phyloP scores from a whole-genome alignment of 2,888 invertebrate species.

The Napeogenes sylphis region DNA sequence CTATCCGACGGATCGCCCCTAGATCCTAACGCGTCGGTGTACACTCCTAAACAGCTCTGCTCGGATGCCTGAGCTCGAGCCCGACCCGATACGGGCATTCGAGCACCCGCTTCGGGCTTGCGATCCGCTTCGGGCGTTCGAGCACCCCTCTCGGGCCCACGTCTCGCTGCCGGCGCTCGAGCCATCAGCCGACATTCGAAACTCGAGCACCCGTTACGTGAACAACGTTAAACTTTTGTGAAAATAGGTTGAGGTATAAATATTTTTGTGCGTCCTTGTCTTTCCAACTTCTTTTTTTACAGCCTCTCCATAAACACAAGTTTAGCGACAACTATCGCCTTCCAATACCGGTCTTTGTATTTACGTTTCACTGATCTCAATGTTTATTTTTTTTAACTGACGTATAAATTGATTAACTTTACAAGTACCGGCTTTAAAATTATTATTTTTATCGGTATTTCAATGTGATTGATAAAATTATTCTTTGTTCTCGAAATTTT shows the following conservation, averaged over 20 bases:
- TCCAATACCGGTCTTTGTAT: constrained; percentile 57
- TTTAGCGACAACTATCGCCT: constrained; percentile 12
- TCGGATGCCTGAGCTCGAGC: constrained; percentile 53
- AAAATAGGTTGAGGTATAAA: constrained; percentile 8
- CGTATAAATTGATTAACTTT: constrained; percentile 55
- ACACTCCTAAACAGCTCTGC: constrained; percentile 86
- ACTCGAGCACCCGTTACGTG: no score
- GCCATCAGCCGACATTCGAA: no score
- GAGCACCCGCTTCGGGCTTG: not conserved
- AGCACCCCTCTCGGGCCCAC: no score
- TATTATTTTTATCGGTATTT: not conserved
- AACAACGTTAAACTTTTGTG: not conserved
- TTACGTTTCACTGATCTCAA: constrained; percentile 68
- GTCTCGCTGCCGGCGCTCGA: no score
- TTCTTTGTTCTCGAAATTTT: constrained; percentile 6
- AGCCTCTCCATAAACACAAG: not conserved
- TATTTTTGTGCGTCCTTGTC: not conserved
- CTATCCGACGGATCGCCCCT: constrained; percentile 69
- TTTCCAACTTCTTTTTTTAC: not conserved
- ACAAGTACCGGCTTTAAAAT: constrained; percentile 48
- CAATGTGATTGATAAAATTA: constrained; percentile 29
- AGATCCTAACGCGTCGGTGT: constrained; percentile 94
- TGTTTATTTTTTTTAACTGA: constrained; percentile 44
- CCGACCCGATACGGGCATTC: constrained; percentile 4
- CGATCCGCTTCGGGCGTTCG: no score